phyloP scores from a whole-genome alignment of 2,113 vertebrate species.

The Bos taurus region DNA sequence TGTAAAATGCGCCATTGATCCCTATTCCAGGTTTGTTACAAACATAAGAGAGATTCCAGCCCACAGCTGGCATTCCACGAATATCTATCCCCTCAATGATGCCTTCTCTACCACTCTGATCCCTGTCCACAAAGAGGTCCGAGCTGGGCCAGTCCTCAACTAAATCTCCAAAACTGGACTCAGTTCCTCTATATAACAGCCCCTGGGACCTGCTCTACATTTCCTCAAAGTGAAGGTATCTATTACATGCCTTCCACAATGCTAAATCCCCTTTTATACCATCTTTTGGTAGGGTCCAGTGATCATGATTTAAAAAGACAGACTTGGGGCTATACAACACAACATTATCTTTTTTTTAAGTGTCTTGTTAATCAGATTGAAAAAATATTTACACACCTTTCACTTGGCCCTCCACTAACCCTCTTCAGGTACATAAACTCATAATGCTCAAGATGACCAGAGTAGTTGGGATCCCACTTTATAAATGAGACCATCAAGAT shows the following conservation, averaged over 20 bases:
- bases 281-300: background rate
- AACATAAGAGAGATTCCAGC: background rate
- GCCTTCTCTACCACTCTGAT: background rate
- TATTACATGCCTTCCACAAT: background rate
- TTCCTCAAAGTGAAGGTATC: background rate
- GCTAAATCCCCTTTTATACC: background rate
- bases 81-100: background rate
- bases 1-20: background rate
- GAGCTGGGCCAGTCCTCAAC: background rate
- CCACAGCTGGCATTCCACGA: background rate
- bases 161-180: background rate
- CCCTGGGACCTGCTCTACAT: accelerated
- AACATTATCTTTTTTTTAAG: background rate
- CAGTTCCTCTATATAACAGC: background rate
- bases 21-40: background rate
- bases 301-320: background rate
- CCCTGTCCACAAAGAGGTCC: background rate
- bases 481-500: background rate
- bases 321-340: background rate
- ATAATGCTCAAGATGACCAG: background rate
- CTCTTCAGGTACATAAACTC: background rate
- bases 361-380: background rate
- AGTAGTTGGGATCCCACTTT: background rate
- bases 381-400: background rate
- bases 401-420: background rate